phyloP scores from a whole-genome alignment of 1,140 invertebrate genomes.

The Tetragonula clypearis region DNA sequence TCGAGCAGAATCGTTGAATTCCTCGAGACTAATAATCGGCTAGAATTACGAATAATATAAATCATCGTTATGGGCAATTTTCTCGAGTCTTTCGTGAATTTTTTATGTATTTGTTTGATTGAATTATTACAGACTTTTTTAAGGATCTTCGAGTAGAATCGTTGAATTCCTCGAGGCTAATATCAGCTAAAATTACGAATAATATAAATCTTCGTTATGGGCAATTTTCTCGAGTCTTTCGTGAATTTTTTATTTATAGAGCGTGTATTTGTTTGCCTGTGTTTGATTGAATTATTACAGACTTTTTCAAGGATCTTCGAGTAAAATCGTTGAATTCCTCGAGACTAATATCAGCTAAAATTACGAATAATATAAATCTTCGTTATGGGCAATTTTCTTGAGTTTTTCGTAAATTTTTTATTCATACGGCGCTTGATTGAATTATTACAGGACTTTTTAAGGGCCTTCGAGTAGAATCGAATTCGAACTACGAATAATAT shows the following conservation, averaged over 20 bases:
- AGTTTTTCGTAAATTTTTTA: too few relatives aligned
- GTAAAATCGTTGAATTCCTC: neutral
- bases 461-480: too few relatives aligned
- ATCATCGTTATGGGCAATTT: too few relatives aligned
- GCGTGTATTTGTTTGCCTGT: neutral
- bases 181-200: too few relatives aligned
- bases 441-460: too few relatives aligned
- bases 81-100: too few relatives aligned
- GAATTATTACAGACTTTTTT: neutral
- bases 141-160: neutral
- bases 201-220: too few relatives aligned
- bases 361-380: neutral
- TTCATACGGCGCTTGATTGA: too few relatives aligned
- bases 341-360: too few relatives aligned
- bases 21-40: neutral
- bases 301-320: neutral
- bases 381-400: too few relatives aligned
- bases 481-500: too few relatives aligned
- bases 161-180: neutral
- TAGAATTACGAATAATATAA: neutral
- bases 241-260: neutral
- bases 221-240: too few relatives aligned
- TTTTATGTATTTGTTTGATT: neutral
- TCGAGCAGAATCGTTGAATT: neutral
- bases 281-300: neutral